Conservation (phyloP, 2,113 vertebrate genomes). For the Elanus axillaris region DNA sequence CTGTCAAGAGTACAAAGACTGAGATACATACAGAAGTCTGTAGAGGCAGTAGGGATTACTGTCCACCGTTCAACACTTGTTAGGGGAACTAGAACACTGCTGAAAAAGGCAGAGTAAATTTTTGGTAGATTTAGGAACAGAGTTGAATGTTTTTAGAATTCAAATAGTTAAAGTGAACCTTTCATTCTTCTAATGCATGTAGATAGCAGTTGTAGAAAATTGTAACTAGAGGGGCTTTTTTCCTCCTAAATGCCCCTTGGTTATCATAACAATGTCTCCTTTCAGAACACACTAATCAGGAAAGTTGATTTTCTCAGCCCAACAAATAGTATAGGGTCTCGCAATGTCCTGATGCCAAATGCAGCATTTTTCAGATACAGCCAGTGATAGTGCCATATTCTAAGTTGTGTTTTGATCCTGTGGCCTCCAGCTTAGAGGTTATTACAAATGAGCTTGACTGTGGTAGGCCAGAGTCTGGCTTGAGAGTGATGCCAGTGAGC, state of each 20-base stretch:
- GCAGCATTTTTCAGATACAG: not conserved
- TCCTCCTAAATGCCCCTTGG: not conserved
- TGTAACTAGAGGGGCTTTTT: not conserved
- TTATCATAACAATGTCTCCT: not conserved
- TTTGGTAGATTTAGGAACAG: not conserved
- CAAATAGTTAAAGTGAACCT: not conserved
- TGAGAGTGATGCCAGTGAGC: not conserved
- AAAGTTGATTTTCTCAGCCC: not conserved
- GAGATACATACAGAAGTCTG: not conserved
- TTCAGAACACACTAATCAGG: not conserved
- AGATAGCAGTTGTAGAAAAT: not conserved
- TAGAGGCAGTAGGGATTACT: not conserved
- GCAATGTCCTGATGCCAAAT: not conserved
- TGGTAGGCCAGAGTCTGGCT: not conserved
- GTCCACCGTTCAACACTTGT: not conserved
- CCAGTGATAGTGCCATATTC: not conserved
- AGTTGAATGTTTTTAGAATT: not conserved
- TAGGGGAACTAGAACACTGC: not conserved
- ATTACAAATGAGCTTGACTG: not conserved
- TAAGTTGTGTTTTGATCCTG: not conserved
- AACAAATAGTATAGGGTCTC: not conserved
- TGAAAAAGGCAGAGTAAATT: not conserved
- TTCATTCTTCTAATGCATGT: not conserved
- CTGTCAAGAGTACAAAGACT: not conserved
- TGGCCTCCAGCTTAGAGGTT: not conserved